A percentile compares a stretch with the other conserved stretches of the same genome.
These are phyloP conservation scores for Pheosia tremula DNA, from an alignment of 2,888 invertebrate species.

Conservation along the genomic window DNA sequence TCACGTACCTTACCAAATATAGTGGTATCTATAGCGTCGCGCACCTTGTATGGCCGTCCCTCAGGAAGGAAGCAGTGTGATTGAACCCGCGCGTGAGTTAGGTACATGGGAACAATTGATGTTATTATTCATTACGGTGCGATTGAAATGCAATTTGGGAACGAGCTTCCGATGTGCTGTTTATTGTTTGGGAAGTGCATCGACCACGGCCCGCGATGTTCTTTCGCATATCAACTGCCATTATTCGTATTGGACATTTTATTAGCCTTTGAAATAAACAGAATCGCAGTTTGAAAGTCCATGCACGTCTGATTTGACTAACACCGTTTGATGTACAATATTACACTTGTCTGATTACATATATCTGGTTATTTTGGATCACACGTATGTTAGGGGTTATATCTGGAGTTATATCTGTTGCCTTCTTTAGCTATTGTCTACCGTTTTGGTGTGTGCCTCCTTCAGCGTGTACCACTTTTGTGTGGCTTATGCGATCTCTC, in stretches of 20 bases:
- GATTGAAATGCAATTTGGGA: conserved; percentile 72
- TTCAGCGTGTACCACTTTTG: too few relatives aligned
- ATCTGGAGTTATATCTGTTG: not conserved
- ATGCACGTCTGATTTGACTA: not conserved
- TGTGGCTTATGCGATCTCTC: too few relatives aligned
- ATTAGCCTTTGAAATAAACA: conserved; percentile 1
- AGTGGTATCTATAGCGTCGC: conserved; percentile 59
- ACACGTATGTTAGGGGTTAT: not conserved
- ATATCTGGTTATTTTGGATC: not conserved
- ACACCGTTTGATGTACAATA: not conserved
- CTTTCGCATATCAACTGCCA: conserved; percentile 17
- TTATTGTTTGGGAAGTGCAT: conserved; percentile 58
- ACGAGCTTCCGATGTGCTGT: conserved; percentile 66
- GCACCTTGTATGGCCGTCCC: conserved; percentile 68
- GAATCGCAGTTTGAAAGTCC: not conserved
- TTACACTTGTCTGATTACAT: conserved; percentile 2
- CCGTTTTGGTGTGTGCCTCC: too few relatives aligned
- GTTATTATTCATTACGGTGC: conserved; percentile 48
- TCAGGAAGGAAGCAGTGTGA: conserved; percentile 78
- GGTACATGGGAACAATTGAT: conserved; percentile 50
- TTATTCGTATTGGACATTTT: conserved; percentile 17
- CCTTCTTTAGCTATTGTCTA: not conserved
- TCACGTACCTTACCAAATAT: conserved; percentile 80
- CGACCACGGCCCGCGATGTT: conserved; percentile 47
- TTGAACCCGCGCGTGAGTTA: conserved; percentile 60